Evolutionary conservation across 2,888 invertebrate species (phyloP).

Genomic region (Sarcophaga caerulescens): DNA sequence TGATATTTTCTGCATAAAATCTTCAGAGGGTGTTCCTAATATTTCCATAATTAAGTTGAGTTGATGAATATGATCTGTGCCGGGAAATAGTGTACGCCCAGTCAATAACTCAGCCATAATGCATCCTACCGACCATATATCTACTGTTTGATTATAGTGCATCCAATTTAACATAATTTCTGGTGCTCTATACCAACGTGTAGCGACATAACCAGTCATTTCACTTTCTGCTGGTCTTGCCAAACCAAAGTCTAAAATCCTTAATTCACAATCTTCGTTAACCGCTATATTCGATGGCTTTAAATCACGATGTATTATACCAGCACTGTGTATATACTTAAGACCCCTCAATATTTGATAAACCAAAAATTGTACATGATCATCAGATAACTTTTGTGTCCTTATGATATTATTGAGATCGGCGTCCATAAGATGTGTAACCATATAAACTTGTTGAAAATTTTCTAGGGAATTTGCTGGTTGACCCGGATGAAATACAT

Average conservation of each 20-base stretch:
- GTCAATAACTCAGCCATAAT: slow-evolving; percentile 99
- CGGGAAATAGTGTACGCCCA: slow-evolving; percentile 96
- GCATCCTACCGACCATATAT: slow-evolving; percentile 99
- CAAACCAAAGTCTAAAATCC: slow-evolving; percentile 98
- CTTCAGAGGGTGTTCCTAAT: slow-evolving; percentile 95
- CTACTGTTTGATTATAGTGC: slow-evolving; percentile 99
- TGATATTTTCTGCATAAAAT: slow-evolving; percentile 97
- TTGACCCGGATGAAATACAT: slow-evolving; percentile 96
- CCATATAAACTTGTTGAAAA: slow-evolving; percentile 97
- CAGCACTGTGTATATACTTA: slow-evolving; percentile 99
- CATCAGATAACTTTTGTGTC: slow-evolving; percentile 97
- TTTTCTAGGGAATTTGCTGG: slow-evolving; percentile 86
- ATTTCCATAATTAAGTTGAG: slow-evolving; percentile 98
- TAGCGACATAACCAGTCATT: slow-evolving; percentile 99
- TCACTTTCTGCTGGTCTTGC: slow-evolving; percentile 98
- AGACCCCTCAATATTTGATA: slow-evolving; percentile 98
- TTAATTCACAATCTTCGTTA: slow-evolving; percentile 99
- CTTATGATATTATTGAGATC: slow-evolving; percentile 99
- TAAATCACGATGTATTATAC: slow-evolving; percentile 98
- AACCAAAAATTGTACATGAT: slow-evolving; percentile 98
- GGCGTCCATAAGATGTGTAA: slow-evolving; percentile 99
- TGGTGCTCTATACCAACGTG: slow-evolving; percentile 98
- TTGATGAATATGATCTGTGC: slow-evolving; percentile 99
- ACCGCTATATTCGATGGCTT: slow-evolving; percentile 99
- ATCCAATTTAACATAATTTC: slow-evolving; percentile 99